phyloP scores from a whole-genome alignment of 2,113 vertebrate species.

The Oryctolagus cuniculus region mOryCun1.1 NC_091443.1:50448001-50448500 shows the following conservation, averaged over 20 bases:
- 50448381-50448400: slow-evolving; percentile 48
- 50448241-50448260: not conserved
- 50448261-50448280: not conserved
- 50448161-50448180: not conserved
- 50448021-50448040: not conserved
- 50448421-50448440: slow-evolving; percentile 60
- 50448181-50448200: not conserved
- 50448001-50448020: not conserved
- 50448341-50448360: not conserved
- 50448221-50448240: not conserved
- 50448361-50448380: slow-evolving; percentile 21
- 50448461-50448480: slow-evolving; percentile 69
- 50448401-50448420: slow-evolving; percentile 53
- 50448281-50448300: slow-evolving; percentile 51
- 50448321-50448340: not conserved
- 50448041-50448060: not conserved
- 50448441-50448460: slow-evolving; percentile 63
- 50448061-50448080: not conserved
- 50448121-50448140: not conserved
- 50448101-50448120: not conserved
- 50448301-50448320: slow-evolving; percentile 31
- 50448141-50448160: not conserved
- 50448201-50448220: not conserved
- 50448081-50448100: not conserved
- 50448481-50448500: slow-evolving; percentile 73